A percentile compares a stretch with the other conserved stretches of the same genome.
Evolutionary conservation across 2,888 invertebrate species (phyloP).

Genomic region (Meloe dianella): DNA sequence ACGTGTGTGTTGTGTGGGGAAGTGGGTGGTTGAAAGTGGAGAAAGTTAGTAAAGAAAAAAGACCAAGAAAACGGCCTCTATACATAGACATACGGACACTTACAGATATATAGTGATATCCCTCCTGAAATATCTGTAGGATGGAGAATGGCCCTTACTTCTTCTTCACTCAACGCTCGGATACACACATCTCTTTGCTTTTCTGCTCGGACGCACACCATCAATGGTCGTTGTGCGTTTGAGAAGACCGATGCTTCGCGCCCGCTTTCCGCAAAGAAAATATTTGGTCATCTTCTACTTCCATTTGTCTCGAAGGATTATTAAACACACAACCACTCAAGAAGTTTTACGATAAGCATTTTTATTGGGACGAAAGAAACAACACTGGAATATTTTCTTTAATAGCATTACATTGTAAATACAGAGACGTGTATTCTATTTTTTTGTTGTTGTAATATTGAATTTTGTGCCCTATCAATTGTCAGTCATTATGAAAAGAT

Average conservation of each 20-base stretch:
- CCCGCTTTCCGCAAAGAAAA: constrained; percentile 30
- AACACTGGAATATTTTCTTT: not conserved
- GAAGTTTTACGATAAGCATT: constrained; percentile 17
- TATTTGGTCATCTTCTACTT: constrained; percentile 35
- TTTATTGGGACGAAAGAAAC: not conserved
- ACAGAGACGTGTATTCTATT: not conserved
- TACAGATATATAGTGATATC: constrained; percentile 11
- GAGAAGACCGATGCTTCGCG: constrained; percentile 26
- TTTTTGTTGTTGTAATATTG: not conserved
- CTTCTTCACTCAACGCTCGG: constrained; percentile 14
- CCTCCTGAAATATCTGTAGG: constrained; percentile 20
- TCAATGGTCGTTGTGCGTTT: constrained; percentile 40
- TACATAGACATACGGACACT: constrained; percentile 15
- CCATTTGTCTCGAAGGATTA: constrained; percentile 36
- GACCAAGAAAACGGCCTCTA: not conserved
- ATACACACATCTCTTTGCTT: constrained; percentile 43
- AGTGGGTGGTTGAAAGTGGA: constrained; percentile 18
- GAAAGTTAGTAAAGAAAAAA: not conserved
- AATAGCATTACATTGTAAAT: not conserved
- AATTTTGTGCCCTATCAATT: not conserved
- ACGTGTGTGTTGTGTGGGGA: constrained; percentile 17
- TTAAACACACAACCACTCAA: constrained; percentile 27
- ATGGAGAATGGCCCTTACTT: not conserved
- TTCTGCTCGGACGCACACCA: constrained; percentile 42
- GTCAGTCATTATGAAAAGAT: constrained; percentile 48